Base-by-base conservation (phyloP, 2,888 invertebrate species). In the Vannuccia rotundouncinata region DNA sequence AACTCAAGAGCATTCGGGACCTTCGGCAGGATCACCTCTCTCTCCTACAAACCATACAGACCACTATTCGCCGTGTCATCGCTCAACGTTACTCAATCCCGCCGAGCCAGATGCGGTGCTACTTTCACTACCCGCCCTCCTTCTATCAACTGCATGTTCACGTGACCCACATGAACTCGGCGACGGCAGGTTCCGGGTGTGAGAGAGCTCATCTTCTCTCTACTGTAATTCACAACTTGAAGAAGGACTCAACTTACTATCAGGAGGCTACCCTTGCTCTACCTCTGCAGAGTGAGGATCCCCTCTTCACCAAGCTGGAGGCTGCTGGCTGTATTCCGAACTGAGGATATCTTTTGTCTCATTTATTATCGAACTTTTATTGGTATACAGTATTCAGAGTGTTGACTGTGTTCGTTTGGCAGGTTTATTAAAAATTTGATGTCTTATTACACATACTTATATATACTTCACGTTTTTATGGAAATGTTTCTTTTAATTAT, bases 101-200 rank as follows among this genome's bases (percentile, higher is more conserved):
- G 0, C 87, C 90, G 22, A 84, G 84, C 82, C 86, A 94, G 85
- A 87, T 97, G 29, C 90, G 95, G 29, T 91, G 94, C 82, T 98
- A 93, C 87, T 87, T 97, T 0, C 97, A 98, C 87, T 98, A 98
- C 88, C 96, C 95, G 85, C 98, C 98, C 0, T 94, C 95, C 0
- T 99, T 95, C 89, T 97, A 95, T 88, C 96, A 98, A 86, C 90
- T 99, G 0, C 98, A 99, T 87, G 91, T 98, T 0, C 98, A 99
- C 88, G 94, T 96, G 85, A 94, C 94, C 13, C 85, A 88, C 81
- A 87, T 96, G 0, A 84, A 83, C 31, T 84, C 84, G 77, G 85
- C 86, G 13, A 85, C 25, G 59, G 22, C 78, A 22, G 92, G 95
- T 31, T n/a, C n/a, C n/a, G n/a, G n/a, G n/a, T n/a, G n/a, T n/a